A percentile compares a stretch with the other conserved stretches of the same genome.
Conservation (phyloP, 2,113 vertebrate genomes). For the Hiodon alosoides region DNA sequence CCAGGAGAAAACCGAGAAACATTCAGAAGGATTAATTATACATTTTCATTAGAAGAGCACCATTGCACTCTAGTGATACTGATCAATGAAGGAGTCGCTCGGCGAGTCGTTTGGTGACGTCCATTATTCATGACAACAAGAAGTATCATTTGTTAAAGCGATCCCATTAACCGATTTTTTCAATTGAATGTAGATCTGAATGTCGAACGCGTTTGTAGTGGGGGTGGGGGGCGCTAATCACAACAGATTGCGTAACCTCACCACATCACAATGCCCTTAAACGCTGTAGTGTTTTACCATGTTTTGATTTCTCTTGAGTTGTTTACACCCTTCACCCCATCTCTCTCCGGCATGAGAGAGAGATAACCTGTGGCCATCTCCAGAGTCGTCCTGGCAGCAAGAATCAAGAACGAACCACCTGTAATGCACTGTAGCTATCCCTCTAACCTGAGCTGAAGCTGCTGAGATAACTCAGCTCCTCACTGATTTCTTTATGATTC, state of each 20-base stretch:
- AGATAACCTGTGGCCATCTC: not conserved
- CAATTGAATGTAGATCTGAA: conserved; percentile 4
- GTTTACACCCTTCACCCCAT: not conserved
- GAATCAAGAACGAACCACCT: no score
- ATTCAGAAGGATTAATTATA: not conserved
- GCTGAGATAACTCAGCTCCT: no score
- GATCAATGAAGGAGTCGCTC: not conserved
- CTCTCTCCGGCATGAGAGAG: not conserved
- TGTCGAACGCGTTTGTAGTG: not conserved
- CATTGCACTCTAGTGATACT: not conserved
- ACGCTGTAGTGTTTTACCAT: not conserved
- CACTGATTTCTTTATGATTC: no score
- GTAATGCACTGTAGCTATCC: no score
- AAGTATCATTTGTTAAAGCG: not conserved
- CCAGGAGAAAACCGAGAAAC: not conserved
- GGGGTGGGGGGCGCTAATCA: not conserved
- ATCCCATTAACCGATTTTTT: conserved; percentile 8
- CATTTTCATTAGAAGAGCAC: conserved; percentile 1
- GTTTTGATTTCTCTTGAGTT: no score
- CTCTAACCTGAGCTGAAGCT: no score
- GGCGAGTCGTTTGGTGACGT: not conserved
- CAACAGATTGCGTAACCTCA: not conserved
- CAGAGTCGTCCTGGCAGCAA: no score
- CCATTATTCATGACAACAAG: not conserved
- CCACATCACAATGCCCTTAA: not conserved